Base-by-base conservation (phyloP, 2,797 vertebrate species). In the Galaxias olidus region DNA sequence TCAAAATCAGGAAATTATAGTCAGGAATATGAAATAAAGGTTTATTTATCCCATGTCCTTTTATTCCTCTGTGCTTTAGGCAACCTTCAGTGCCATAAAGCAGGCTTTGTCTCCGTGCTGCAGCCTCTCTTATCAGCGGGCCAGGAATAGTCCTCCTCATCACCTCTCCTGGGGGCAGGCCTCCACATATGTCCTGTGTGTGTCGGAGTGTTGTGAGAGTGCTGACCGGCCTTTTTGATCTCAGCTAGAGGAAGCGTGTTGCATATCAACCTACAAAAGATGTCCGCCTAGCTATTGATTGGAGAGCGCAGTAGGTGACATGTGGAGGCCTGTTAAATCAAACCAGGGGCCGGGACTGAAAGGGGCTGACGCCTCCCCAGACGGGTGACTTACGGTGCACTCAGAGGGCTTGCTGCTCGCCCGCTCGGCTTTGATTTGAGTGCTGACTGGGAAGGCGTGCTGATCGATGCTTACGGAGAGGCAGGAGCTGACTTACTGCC, bases 71-170 rank as follows among this genome's bases (percentile, higher is more conserved):
- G 80, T 61, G 61, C 73, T 63, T 81, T 80, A 77, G 53, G 49
- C 54, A 79, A 78, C 55, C 1, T 7, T 30, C 68, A 41, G 30
- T 69, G 68, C 65, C 72, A 77, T 73, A 61, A 82, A 70, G 78
- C 47, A 41, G 41, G 30, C 48, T 63, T 76, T 65, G 67, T 61
- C 43, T 65, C 77, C 54, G 71, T 59, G 40, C 55, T 59, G 63
- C 56, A 71, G 42, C 52, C 15, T 9, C 30, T 48, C 69, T 50
- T 68, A 70, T 57, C 64, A 52, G 61, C 30, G 10, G 66, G 40
- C 14, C 59, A 42, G 59, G 69, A 75, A 70, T 42, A 67, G 69
- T 52, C 57, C 18, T 4, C 46, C 44, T 59, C 56, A 50, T 62
- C 43, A 46, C 63, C 40, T 41, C 43, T 7, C 4, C 54, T 47